These are phyloP conservation scores for Thera britannica DNA, from an alignment of 2,888 invertebrate genomes.

Conservation along the genomic window DNA sequence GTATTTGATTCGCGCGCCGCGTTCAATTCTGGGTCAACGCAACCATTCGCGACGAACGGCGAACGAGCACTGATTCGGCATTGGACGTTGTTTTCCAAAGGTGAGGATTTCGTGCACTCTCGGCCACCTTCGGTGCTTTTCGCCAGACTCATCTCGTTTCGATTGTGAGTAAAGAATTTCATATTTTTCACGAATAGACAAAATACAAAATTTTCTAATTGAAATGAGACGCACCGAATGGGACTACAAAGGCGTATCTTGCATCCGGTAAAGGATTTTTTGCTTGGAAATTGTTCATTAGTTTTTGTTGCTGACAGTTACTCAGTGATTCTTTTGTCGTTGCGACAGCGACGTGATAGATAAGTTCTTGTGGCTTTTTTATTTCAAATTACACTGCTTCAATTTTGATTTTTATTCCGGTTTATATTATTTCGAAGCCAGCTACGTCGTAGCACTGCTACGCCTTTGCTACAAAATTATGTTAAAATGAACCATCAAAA, in stretches of 20 bases:
- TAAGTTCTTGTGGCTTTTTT: not conserved
- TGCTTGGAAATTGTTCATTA: no score
- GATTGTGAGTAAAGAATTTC: conserved; percentile 75
- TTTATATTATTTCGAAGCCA: conserved; percentile 3
- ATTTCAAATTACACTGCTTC: not conserved
- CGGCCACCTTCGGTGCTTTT: conserved; percentile 67
- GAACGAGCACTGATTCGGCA: conserved; percentile 78
- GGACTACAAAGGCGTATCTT: conserved; percentile 37
- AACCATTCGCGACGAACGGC: conserved; percentile 60
- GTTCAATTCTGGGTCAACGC: conserved; percentile 46
- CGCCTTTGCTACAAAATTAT: conserved; percentile 3
- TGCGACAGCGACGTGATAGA: not conserved
- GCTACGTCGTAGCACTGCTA: conserved; percentile 4
- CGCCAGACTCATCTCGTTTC: conserved; percentile 76
- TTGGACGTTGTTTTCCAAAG: conserved; percentile 79
- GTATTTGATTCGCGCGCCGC: conserved; percentile 55
- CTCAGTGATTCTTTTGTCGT: not conserved
- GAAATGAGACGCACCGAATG: conserved; percentile 52
- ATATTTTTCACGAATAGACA: conserved; percentile 60
- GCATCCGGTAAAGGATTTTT: conserved; percentile 7
- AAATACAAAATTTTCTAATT: conserved; percentile 55
- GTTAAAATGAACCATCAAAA: conserved; percentile 16
- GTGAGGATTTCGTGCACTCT: conserved; percentile 75
- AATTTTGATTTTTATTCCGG: no score
- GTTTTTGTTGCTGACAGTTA: no score